These are phyloP conservation scores for Clusia tigrina DNA, from an alignment of 2,888 invertebrate genomes.

Conservation along the genomic window DNA sequence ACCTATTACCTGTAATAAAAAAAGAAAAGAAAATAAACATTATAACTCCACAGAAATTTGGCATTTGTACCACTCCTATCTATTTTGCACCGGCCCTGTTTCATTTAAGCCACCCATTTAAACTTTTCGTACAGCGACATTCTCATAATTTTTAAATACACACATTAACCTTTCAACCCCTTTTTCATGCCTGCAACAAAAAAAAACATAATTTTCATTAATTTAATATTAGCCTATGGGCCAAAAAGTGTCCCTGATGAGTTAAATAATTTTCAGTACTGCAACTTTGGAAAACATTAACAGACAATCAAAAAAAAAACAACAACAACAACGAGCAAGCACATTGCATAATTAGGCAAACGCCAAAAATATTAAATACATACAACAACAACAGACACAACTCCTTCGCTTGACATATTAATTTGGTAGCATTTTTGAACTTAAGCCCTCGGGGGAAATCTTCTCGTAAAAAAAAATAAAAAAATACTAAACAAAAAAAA, in stretches of 20 bases:
- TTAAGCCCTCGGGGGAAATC: not conserved
- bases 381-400: conserved; percentile 22
- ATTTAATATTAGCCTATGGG: conserved; percentile 49
- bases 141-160: conserved; percentile 44
- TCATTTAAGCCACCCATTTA: not conserved
- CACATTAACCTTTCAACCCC: conserved; percentile 34
- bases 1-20: no score
- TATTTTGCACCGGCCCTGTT: not conserved
- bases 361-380: conserved; percentile 22
- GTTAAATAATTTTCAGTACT: conserved; percentile 23
- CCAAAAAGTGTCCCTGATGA: conserved; percentile 43
- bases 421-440: conserved; percentile 16
- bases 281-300: conserved; percentile 13
- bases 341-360: conserved; percentile 43
- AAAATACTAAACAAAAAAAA: not conserved
- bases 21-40: no score
- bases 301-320: conserved; percentile 19
- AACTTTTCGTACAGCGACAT: conserved; percentile 26
- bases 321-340: conserved; percentile 21
- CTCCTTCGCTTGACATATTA: conserved; percentile 27
- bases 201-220: conserved; percentile 49
- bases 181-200: conserved; percentile 22
- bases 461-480: not conserved
- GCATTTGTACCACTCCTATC: no score
- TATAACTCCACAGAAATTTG: no score